Conservation (phyloP, 2,113 vertebrate species). For the Aegithalos caudatus region DNA sequence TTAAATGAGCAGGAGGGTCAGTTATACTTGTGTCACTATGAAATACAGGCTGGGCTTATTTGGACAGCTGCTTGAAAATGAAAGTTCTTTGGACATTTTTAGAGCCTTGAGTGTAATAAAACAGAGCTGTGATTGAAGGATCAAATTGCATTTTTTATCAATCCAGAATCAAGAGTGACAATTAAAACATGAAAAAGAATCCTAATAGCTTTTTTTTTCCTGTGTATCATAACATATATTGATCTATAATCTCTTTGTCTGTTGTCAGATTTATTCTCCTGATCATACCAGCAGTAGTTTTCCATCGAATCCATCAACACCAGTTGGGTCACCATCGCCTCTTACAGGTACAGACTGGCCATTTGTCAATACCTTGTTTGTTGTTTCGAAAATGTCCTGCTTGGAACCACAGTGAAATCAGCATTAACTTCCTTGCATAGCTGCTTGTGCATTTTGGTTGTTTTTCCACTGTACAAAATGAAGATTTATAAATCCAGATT, state of each 20-base stretch:
- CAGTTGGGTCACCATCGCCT: conserved; percentile 95
- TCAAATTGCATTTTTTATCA: conserved; percentile 8
- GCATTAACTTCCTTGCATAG: background rate
- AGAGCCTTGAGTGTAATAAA: conserved; percentile 55
- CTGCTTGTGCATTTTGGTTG: background rate
- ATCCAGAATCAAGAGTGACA: conserved; percentile 26
- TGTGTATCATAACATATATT: background rate
- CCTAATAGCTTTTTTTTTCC: conserved; percentile 25
- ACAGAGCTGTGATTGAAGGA: conserved; percentile 64
- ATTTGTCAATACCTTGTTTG: background rate
- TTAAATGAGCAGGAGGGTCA: background rate
- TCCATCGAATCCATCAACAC: conserved; percentile 96
- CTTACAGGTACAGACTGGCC: conserved; percentile 82
- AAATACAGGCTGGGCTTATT: background rate
- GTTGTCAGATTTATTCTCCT: conserved; percentile 95
- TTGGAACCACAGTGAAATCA: background rate
- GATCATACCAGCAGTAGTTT: conserved; percentile 99
- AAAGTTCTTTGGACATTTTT: conserved; percentile 59
- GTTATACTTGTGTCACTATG: conserved; percentile 14
- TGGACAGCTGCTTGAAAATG: conserved; percentile 46
- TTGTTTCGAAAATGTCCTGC: background rate
- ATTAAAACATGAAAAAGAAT: conserved; percentile 55
- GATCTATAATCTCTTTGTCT: conserved; percentile 13
- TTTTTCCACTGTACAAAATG: background rate
- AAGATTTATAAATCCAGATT: background rate